Base-by-base conservation (phyloP, 2,113 vertebrate genomes). In the Eurypyga helias region DNA sequence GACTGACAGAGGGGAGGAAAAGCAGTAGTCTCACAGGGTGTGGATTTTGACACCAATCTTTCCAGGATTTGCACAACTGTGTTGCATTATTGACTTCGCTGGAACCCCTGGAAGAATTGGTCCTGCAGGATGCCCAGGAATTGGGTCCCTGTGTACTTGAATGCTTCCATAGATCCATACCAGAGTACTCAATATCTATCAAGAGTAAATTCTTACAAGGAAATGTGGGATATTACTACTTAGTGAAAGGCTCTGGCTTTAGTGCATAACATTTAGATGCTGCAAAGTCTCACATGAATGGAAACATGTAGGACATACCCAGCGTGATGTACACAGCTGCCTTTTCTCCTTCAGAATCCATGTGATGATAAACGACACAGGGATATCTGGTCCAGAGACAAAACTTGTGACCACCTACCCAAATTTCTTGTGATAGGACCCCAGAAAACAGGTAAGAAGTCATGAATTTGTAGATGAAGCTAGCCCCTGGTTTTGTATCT, bases 311-410 rank as follows among this genome's bases (percentile, higher is more conserved):
- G 55, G 28, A 12, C 28, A 9, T 21, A 24, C 41, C 23, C n/a
- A 29, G 12, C 1, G 2, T 43, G 43, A 81, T 23, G 9, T 16
- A 6, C 82, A 24, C 60, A 43, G 16, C 13, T 7, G 0, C 52
- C 43, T 85, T 83, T 90, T 90, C 72, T 91, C 67, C 67, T 51
- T 58, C 90, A 98, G 98, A 99, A 98, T 94, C 98, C 98, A 0
- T 99, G 98, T 76, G 98, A 99, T 5, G 98, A 99, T 62, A 98
- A 98, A 91, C 96, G 98, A 13, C 98, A 99, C 95, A 98, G 98
- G 91, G 98, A 98, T 72, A 98, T 99, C 90, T 99, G 98, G 98
- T 98, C 98, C 92, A 98, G 98, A 94, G 98, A 98, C 62, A 99
- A 99, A 97, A 98, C 98, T 0, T 99, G 98, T 19, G 97, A 98